Base-by-base conservation (phyloP, 1,140 invertebrate species). In the Drosophila seguyi region DNA sequence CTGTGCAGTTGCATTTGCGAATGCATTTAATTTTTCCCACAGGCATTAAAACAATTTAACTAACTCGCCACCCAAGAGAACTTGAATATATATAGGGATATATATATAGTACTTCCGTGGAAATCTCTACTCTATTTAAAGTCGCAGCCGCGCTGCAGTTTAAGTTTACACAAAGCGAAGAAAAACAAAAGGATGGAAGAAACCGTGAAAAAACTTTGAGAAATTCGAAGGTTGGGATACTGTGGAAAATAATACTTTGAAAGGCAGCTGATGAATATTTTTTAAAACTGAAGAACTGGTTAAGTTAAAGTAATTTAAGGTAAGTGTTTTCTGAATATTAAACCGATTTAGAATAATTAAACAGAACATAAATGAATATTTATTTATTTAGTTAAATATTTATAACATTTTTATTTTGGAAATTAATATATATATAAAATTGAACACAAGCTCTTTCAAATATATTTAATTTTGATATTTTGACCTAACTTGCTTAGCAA, bases 21-120 rank as follows among this genome's bases (percentile, higher is more conserved):
- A 38, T 59, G 41, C 56, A 67, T 80, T 80, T 80, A 80, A 80
- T 66, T 72, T 80, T 66, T 56, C 72, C 72, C 68, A 48, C 48
- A 55, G 71, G 68, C 56, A 72, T 76, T 84, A 69, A 71, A 84
- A 79, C 60, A 75, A 84, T 80, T 79, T 80, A 77, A 76, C 72
- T 76, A 56, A 72, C 60, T 50, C 6, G 34, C 34, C 22, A 29
- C 25, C 22, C 0, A 20, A 20, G 58, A 10, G 8, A 36, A 47
- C 57, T 38, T 55, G 34, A 38, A 38, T 53, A 36, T 36, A 53
- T 20, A 53, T 48, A 53, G 13, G 18, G 13, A 20, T n/a, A 16
- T 22, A 18, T 27, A 47, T 25, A 29, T 38, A 36, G 31, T 13
- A 68, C 25, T 41, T 44, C 27, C 20, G 31, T 6, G 27, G 2